phyloP scores from a whole-genome alignment of 1,140 invertebrate genomes.

The Uloborus diversus region DNA sequence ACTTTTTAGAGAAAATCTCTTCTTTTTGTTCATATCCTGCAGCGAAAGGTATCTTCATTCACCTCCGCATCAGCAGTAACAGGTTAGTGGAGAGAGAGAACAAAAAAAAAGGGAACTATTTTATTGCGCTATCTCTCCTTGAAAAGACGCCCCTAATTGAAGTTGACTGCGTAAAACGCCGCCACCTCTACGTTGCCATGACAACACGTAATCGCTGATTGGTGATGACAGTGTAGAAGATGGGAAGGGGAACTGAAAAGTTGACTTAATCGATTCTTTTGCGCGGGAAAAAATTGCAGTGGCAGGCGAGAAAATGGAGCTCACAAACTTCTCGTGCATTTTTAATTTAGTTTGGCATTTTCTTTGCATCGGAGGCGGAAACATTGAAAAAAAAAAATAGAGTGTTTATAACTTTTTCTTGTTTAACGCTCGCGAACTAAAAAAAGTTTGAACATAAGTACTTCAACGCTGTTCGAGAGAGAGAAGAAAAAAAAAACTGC shows the following conservation, averaged over 20 bases:
- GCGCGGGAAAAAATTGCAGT: neutral
- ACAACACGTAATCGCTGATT: slow-evolving; percentile 36
- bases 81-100: too few species aligned
- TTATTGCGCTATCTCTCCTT: slow-evolving; percentile 11
- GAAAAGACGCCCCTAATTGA: slow-evolving; percentile 29
- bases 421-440: too few species aligned
- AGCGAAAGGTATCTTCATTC: too few species aligned
- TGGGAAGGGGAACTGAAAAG: slow-evolving; percentile 7
- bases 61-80: too few species aligned
- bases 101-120: slow-evolving; percentile 16
- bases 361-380: slow-evolving; percentile 3
- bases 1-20: too few species aligned
- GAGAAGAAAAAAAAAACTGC: too few species aligned
- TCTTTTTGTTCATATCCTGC: too few species aligned
- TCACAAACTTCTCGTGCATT: neutral
- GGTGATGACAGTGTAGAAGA: slow-evolving; percentile 33
- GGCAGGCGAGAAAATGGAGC: neutral
- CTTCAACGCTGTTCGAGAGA: too few species aligned
- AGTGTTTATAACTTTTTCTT: too few species aligned
- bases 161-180: slow-evolving; percentile 33
- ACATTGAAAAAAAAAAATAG: too few species aligned
- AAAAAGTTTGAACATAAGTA: too few species aligned
- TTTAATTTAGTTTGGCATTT: neutral
- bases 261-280: slow-evolving; percentile 50
- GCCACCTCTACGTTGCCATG: slow-evolving; percentile 19